A percentile compares a stretch with the other conserved stretches of the same genome.
These are phyloP conservation scores for Heliothis virescens DNA, from an alignment of 1,140 invertebrate species.

Conservation along the genomic window DNA sequence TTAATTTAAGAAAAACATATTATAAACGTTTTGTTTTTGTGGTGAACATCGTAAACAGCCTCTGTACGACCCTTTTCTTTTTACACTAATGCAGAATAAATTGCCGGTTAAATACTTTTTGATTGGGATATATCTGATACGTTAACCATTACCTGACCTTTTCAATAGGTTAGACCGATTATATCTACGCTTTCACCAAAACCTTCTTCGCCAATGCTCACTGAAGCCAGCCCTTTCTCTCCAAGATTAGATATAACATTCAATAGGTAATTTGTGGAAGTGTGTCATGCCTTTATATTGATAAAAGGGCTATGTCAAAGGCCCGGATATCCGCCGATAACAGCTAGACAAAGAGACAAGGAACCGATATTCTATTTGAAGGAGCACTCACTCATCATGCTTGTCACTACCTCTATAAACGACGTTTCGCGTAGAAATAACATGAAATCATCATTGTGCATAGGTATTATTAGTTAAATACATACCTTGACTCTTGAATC, in stretches of 20 bases:
- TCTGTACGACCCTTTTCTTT: not conserved
- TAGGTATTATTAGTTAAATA: not conserved
- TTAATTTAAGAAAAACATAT: not conserved
- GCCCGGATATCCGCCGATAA: constrained; percentile 58
- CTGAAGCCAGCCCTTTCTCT: not conserved
- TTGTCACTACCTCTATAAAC: not conserved
- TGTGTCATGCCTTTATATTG: constrained; percentile 32
- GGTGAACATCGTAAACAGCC: not conserved
- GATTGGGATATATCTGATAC: not conserved
- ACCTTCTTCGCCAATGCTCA: not conserved
- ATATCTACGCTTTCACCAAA: not conserved
- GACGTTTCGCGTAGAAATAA: not conserved
- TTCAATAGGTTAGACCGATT: not conserved
- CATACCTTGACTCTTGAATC: not conserved
- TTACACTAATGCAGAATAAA: not conserved
- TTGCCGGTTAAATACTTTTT: no score
- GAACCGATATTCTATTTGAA: constrained; percentile 31
- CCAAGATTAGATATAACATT: constrained; percentile 28
- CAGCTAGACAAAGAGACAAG: constrained; percentile 42
- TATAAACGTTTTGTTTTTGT: not conserved
- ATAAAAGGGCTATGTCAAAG: constrained; percentile 43
- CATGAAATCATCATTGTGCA: not conserved
- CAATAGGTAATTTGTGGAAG: constrained; percentile 33
- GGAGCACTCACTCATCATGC: not conserved
- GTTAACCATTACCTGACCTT: not conserved